Evolutionary conservation across 2,888 invertebrate species (phyloP).

Genomic region (Epicampocera succincta): DNA sequence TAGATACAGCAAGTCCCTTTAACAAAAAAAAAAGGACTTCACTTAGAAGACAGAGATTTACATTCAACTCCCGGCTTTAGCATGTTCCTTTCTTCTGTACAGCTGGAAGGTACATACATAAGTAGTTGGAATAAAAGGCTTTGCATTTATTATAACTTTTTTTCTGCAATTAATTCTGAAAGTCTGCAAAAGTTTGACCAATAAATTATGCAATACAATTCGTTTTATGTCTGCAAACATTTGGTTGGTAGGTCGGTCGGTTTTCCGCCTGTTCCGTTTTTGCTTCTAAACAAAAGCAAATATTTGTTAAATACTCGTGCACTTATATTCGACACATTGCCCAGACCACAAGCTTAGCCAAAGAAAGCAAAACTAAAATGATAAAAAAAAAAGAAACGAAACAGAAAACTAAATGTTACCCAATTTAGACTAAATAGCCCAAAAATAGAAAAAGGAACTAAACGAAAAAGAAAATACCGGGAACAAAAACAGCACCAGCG

Average conservation of each 20-base stretch:
- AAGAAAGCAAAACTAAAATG: conserved; percentile 32
- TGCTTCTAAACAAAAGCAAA: conserved; percentile 42
- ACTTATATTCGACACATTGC: conserved; percentile 37
- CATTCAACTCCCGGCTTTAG: too few relatives aligned
- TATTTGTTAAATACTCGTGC: conserved; percentile 21
- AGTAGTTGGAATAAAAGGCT: conserved; percentile 3
- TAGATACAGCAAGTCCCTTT: too few relatives aligned
- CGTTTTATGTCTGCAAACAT: conserved; percentile 48
- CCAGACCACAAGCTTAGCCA: conserved; percentile 49
- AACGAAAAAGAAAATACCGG: conserved; percentile 39
- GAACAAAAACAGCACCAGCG: conserved; percentile 33
- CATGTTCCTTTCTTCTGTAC: too few relatives aligned
- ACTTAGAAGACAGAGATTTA: too few relatives aligned
- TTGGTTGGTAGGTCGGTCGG: conserved; percentile 25
- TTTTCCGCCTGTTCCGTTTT: background rate
- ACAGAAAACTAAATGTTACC: conserved; percentile 19
- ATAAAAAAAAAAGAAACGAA: conserved; percentile 3
- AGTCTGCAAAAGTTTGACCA: conserved; percentile 45
- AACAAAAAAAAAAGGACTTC: background rate
- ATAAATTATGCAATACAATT: conserved; percentile 52
- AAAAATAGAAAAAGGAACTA: conserved; percentile 20
- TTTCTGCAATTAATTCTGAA: conserved; percentile 44
- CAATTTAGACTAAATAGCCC: conserved; percentile 54
- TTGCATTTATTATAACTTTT: conserved; percentile 19
- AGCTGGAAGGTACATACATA: background rate